A percentile compares a stretch with the other conserved stretches of the same genome.
These are phyloP conservation scores for Phortica variegata DNA, from an alignment of 1,140 invertebrate genomes.

Conservation along the genomic window DNA sequence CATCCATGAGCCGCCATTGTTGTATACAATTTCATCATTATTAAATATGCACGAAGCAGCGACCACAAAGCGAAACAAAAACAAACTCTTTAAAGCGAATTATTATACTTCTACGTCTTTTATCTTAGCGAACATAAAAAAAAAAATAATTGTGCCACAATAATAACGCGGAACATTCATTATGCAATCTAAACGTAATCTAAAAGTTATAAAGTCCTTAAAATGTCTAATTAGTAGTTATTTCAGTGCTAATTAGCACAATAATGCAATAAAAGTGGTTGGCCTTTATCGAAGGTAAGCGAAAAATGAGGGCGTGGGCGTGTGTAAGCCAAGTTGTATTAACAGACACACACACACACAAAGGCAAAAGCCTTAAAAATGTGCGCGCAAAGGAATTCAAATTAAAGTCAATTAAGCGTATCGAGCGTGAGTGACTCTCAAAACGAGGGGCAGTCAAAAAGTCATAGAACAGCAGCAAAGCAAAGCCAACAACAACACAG, in stretches of 20 bases:
- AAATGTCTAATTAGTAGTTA: slow-evolving; percentile 38
- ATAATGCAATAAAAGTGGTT: slow-evolving; percentile 17
- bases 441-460: slow-evolving; percentile 1
- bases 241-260: slow-evolving; percentile 31
- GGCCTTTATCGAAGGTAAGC: background rate
- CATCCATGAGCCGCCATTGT: too few relatives aligned
- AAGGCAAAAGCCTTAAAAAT: too few relatives aligned
- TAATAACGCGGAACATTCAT: background rate
- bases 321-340: background rate
- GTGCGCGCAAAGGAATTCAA: background rate
- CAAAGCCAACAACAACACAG: too few relatives aligned
- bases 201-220: slow-evolving; percentile 45
- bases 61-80: too few relatives aligned
- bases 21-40: too few relatives aligned
- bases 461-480: background rate
- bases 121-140: background rate
- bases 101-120: too few relatives aligned
- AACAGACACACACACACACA: too few relatives aligned
- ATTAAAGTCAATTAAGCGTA: background rate
- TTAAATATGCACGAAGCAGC: too few relatives aligned
- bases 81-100: slow-evolving; percentile 1
- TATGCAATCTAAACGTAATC: slow-evolving; percentile 12
- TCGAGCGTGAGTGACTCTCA: too few relatives aligned
- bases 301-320: background rate
- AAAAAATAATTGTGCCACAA: background rate